Evolutionary conservation across 2,797 vertebrate genomes (phyloP), one percentile per base, ranked within the genome.

Genomic region (Neostethus bicornis): DNA sequence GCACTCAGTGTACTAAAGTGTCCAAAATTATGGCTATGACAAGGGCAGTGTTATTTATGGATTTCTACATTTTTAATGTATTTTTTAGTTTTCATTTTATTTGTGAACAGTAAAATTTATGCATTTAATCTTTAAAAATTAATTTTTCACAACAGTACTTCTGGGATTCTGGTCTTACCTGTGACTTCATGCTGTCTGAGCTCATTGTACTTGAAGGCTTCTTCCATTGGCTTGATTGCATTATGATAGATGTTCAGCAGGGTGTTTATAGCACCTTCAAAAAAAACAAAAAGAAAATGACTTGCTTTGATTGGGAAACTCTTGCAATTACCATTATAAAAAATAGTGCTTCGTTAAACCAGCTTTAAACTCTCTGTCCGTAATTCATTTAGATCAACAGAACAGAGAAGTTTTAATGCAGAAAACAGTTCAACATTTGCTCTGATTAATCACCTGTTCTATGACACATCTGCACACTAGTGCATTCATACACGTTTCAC

Each of bases 171-270:
- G 50, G 19, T 14, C n/a, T 73, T 90, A 98, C 97, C 96, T 91
- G 96, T 96, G 85, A 98, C 96, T 81, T 98, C 96, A 0, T 98
- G 95, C 84, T 97, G 95, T 67, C 96, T 90, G 62, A 99, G 94
- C 80, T 98, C 96, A 0, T 96, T 97, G 90, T 98, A 99, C 77
- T 93, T 97, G 83, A 94, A 99, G 46, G 93, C 95, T 51, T 95
- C 90, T 66, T 98, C 97, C 85, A 98, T 70, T 34, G 97, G 97
- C 73, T 94, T 96, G 90, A 98, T 95, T 80, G 96, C 91, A 0
- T 92, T 84, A 67, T 97, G 94, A 83, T 98, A 98, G 83, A 96
- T 93, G 86, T 95, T 92, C 76, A 95, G 76, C 62, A 98, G 91
- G 44, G 92, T 90, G 90, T 96, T 95, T 76, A 98, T 84, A n/a